These are phyloP conservation scores for Caenorhabditis sp. DNA, from an alignment of 2,888 invertebrate species.

Conservation along the genomic window DNA sequence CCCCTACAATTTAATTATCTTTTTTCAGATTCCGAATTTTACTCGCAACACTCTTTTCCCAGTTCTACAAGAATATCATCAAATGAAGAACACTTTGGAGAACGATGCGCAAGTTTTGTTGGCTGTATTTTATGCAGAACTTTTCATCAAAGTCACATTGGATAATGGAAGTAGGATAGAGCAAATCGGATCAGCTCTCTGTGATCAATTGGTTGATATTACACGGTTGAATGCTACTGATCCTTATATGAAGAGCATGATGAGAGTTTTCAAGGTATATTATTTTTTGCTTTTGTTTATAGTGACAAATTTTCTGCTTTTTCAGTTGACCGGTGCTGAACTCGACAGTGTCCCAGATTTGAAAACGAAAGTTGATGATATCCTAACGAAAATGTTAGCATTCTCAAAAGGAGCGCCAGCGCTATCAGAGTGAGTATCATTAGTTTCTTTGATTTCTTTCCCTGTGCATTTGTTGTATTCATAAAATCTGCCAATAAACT, in stretches of 20 bases:
- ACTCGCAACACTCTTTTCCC: conserved; percentile 13
- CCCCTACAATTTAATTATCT: too few relatives aligned
- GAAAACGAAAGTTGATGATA: conserved; percentile 17
- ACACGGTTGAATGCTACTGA: conserved; percentile 21
- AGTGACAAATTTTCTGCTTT: not conserved
- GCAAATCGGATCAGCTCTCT: conserved; percentile 16
- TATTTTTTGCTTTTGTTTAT: not conserved
- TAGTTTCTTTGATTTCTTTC: too few relatives aligned
- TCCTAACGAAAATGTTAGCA: conserved; percentile 40
- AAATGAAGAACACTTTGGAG: conserved; percentile 1
- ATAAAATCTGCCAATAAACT: too few relatives aligned
- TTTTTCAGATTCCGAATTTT: conserved; percentile 27
- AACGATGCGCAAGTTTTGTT: conserved; percentile 19
- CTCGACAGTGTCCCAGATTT: conserved; percentile 13
- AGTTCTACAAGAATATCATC: conserved; percentile 13
- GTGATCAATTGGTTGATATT: conserved; percentile 31
- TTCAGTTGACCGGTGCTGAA: conserved; percentile 25
- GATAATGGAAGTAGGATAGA: conserved; percentile 29
- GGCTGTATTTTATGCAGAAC: conserved; percentile 33
- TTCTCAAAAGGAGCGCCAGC: conserved; percentile 35
- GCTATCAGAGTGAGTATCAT: conserved; percentile 33
- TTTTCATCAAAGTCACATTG: conserved; percentile 22
- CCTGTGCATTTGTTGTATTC: too few relatives aligned
- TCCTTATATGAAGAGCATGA: conserved; percentile 22
- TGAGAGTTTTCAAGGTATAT: conserved; percentile 25